Percentiles rank a stretch among this genome's conserved stretches.
Evolutionary conservation across 2,888 invertebrate species (phyloP).

Genomic region (Nycteola revayana): DNA sequence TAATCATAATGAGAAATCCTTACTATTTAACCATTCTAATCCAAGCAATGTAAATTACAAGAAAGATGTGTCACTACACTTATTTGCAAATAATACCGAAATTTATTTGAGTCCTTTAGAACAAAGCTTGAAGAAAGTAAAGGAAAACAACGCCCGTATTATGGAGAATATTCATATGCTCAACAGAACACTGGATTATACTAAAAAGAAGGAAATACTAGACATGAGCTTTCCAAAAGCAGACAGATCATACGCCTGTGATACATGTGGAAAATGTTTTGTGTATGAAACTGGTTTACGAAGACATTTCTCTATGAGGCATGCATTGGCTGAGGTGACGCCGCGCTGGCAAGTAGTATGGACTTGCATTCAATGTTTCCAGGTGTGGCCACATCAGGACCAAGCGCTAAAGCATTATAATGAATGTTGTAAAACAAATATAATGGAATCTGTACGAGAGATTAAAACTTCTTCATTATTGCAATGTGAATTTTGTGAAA

Average conservation of each 20-base stretch:
- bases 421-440: slow-evolving; percentile 56
- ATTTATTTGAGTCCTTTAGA: slow-evolving; percentile 55
- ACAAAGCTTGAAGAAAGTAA: slow-evolving; percentile 69
- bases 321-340: slow-evolving; percentile 51
- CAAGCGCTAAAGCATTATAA: slow-evolving; percentile 59
- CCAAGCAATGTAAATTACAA: slow-evolving; percentile 15
- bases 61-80: slow-evolving; percentile 5
- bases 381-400: slow-evolving; percentile 71
- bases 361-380: slow-evolving; percentile 75
- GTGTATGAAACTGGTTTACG: slow-evolving; percentile 72
- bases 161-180: slow-evolving; percentile 76
- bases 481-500: slow-evolving; percentile 76
- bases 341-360: slow-evolving; percentile 74
- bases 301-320: slow-evolving; percentile 63
- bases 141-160: slow-evolving; percentile 72
- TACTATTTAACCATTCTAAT: slow-evolving; percentile 11
- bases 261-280: slow-evolving; percentile 71
- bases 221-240: slow-evolving; percentile 58
- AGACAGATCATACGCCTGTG: slow-evolving; percentile 61
- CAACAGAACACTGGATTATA: slow-evolving; percentile 68
- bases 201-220: slow-evolving; percentile 69
- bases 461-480: slow-evolving; percentile 71
- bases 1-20: slow-evolving; percentile 15
- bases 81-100: slow-evolving; percentile 9
- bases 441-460: slow-evolving; percentile 53